A percentile compares a stretch with the other conserved stretches of the same genome.
These are phyloP conservation scores for Grus americana DNA, from an alignment of 2,113 vertebrate species.

Conservation along the genomic window DNA sequence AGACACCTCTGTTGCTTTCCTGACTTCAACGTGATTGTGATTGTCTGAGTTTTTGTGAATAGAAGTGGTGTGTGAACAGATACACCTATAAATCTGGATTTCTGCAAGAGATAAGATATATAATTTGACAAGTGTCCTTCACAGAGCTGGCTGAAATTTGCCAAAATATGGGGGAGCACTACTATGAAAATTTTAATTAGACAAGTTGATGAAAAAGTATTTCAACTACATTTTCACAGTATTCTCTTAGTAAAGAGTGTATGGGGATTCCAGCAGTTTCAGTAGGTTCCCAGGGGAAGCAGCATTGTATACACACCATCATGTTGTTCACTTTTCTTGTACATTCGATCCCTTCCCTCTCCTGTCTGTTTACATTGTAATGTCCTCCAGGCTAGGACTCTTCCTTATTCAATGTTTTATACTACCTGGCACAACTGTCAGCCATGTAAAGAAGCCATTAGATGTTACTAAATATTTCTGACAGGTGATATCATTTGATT, in stretches of 20 bases:
- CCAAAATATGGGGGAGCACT: background rate
- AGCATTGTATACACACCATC: background rate
- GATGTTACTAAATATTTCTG: background rate
- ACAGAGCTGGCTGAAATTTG: background rate
- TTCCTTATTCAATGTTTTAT: background rate
- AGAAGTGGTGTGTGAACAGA: background rate
- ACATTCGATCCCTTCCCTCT: background rate
- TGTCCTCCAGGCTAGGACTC: background rate
- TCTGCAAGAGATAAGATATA: background rate
- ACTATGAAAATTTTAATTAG: background rate
- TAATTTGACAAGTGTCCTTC: background rate
- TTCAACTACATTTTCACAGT: background rate
- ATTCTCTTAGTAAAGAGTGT: background rate
- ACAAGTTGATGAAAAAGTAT: background rate
- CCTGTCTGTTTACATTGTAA: background rate
- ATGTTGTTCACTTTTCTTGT: background rate
- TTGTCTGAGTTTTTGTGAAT: background rate
- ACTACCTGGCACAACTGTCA: background rate
- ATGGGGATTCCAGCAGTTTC: background rate
- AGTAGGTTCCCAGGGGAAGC: background rate
- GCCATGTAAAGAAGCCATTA: background rate
- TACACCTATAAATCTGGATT: background rate
- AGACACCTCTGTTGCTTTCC: background rate
- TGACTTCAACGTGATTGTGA: background rate
- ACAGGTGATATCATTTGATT: background rate